These are phyloP conservation scores for Synanthedon andrenaeformis DNA, from an alignment of 2,888 invertebrate species.

Conservation along the genomic window DNA sequence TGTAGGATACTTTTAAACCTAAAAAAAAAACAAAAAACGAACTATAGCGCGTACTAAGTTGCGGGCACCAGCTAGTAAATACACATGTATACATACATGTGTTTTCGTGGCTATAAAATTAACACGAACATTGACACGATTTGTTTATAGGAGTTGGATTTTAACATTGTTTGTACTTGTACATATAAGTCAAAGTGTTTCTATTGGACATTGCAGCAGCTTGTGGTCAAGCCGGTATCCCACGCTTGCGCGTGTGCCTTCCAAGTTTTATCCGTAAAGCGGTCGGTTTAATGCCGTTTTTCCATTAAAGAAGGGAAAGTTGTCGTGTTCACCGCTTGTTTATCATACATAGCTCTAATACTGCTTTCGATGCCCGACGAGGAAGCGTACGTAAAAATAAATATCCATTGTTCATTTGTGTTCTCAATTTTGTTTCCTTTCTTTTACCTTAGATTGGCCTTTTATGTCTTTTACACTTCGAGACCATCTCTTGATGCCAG, in stretches of 20 bases:
- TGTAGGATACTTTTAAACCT: too few relatives aligned
- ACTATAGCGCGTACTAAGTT: too few relatives aligned
- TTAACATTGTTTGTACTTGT: too few relatives aligned
- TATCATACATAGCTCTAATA: slow-evolving; percentile 52
- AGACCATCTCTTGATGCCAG: too few relatives aligned
- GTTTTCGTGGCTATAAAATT: too few relatives aligned
- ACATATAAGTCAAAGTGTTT: neutral
- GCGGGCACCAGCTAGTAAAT: too few relatives aligned
- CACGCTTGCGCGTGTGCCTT: slow-evolving; percentile 26
- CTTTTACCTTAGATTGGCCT: neutral
- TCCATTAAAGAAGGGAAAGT: slow-evolving; percentile 63
- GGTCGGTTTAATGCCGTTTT: slow-evolving; percentile 50
- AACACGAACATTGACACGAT: too few relatives aligned
- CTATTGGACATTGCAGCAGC: slow-evolving; percentile 20
- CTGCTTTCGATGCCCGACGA: slow-evolving; percentile 57
- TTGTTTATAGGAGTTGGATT: too few relatives aligned
- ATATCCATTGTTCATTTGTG: slow-evolving; percentile 4
- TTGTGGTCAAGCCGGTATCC: slow-evolving; percentile 31
- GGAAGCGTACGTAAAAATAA: slow-evolving; percentile 40
- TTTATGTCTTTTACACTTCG: too few relatives aligned
- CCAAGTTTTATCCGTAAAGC: slow-evolving; percentile 44
- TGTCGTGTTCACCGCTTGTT: slow-evolving; percentile 49
- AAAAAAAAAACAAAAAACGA: too few relatives aligned
- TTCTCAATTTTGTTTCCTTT: neutral
- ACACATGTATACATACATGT: too few relatives aligned